A percentile compares a stretch with the other conserved stretches of the same genome.
Evolutionary conservation across 2,113 vertebrate species (phyloP).

Genomic region (Alosa alosa): DNA sequence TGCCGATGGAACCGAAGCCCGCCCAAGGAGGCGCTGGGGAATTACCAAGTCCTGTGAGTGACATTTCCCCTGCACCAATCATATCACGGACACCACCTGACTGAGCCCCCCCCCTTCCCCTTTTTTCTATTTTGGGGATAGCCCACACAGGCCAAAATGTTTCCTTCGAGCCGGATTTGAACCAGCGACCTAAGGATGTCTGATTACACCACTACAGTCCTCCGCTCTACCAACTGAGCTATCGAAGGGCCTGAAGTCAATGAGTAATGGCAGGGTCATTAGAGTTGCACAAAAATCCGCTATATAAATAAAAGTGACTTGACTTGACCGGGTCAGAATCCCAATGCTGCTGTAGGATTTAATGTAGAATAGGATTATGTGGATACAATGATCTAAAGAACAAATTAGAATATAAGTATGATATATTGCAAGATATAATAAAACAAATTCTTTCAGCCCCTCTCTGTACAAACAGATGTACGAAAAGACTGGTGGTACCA

Average conservation of each 20-base stretch:
- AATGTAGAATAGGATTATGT: no score
- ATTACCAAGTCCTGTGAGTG: slow-evolving; percentile 95
- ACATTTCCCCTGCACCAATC: neutral
- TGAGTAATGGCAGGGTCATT: neutral
- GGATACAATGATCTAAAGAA: no score
- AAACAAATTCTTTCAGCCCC: neutral
- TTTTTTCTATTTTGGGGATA: neutral
- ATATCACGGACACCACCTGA: neutral
- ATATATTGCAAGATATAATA: neutral
- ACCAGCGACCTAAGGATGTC: slow-evolving; percentile 53
- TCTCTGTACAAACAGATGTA: neutral
- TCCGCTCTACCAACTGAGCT: slow-evolving; percentile 17
- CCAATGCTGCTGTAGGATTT: no score
- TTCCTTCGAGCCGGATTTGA: slow-evolving; percentile 54
- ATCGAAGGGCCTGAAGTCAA: neutral
- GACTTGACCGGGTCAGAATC: neutral
- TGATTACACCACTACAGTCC: neutral
- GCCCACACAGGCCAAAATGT: slow-evolving; percentile 1
- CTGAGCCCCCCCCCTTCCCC: neutral
- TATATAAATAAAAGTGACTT: no score
- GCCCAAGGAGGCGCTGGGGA: slow-evolving; percentile 87
- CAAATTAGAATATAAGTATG: no score
- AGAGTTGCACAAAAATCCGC: no score
- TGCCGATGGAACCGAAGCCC: slow-evolving; percentile 91
- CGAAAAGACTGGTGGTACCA: neutral